A percentile compares a stretch with the other conserved stretches of the same genome.
Conservation (phyloP, 2,113 vertebrate species). For the Pristiophorus japonicus region DNA sequence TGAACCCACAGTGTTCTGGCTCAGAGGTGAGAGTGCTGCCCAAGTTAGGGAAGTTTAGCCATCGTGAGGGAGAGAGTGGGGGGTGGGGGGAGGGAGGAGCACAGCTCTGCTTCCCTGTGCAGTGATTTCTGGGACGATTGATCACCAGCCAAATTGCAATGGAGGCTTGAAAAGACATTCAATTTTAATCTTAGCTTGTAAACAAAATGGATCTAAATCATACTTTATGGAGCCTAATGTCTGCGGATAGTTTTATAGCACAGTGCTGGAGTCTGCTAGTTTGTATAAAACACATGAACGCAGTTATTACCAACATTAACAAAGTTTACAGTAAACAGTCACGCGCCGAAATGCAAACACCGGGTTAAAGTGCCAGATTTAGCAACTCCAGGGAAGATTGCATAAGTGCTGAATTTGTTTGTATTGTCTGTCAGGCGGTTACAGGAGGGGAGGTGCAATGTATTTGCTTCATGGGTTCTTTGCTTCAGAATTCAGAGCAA, state of each 20-base stretch:
- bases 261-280: not conserved
- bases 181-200: not conserved
- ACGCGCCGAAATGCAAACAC: not conserved
- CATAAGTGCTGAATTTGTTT: not conserved
- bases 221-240: not conserved
- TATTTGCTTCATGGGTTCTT: too few relatives aligned
- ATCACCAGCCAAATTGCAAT: not conserved
- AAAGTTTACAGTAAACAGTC: not conserved
- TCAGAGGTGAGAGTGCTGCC: too few relatives aligned
- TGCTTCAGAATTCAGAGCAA: too few relatives aligned
- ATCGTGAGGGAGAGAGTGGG: not conserved
- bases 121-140: not conserved
- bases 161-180: not conserved
- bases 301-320: not conserved
- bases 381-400: too few relatives aligned
- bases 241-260: not conserved
- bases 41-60: too few relatives aligned
- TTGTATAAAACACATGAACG: not conserved
- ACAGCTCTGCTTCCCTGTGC: not conserved
- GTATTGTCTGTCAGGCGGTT: too few relatives aligned
- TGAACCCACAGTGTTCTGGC: too few relatives aligned
- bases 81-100: too few relatives aligned
- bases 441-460: too few relatives aligned
- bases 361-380: too few relatives aligned
- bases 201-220: not conserved